These are phyloP conservation scores for Caenorhabditis imperialis DNA, from an alignment of 2,888 invertebrate species.

Conservation along the genomic window DNA sequence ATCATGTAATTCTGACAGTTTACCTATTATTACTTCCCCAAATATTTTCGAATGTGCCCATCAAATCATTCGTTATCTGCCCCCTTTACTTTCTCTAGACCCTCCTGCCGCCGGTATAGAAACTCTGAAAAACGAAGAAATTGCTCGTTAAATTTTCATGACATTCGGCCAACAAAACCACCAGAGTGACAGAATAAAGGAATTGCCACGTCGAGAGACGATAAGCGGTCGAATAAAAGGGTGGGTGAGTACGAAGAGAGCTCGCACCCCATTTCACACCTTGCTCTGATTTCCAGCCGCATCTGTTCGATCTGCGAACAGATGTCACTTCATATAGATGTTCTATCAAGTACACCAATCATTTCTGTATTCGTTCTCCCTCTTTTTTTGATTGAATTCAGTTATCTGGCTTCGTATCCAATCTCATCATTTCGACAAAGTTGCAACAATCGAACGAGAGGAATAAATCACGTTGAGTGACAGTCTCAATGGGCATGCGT, in stretches of 20 bases:
- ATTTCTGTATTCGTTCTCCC: too few relatives aligned
- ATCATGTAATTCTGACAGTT: constrained; percentile 1
- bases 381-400: too few relatives aligned
- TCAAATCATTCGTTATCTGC: constrained; percentile 18
- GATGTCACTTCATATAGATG: too few relatives aligned
- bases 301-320: too few relatives aligned
- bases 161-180: constrained; percentile 14
- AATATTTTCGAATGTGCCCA: constrained; percentile 9
- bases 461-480: too few relatives aligned
- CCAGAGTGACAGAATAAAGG: not conserved
- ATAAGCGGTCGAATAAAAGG: constrained; percentile 30
- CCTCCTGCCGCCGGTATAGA: constrained; percentile 13
- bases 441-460: too few relatives aligned
- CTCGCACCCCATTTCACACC: constrained; percentile 7
- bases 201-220: constrained; percentile 21
- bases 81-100: constrained; percentile 32
- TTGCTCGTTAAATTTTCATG: too few relatives aligned
- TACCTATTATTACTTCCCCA: not conserved
- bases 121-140: constrained; percentile 6
- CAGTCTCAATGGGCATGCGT: too few relatives aligned
- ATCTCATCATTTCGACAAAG: too few relatives aligned
- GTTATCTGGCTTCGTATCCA: too few relatives aligned
- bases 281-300: not conserved
- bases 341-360: too few relatives aligned
- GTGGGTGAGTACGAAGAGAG: not conserved